Evolutionary conservation across 2,113 vertebrate species (phyloP).

Genomic region (Stegostoma tigrinum): DNA sequence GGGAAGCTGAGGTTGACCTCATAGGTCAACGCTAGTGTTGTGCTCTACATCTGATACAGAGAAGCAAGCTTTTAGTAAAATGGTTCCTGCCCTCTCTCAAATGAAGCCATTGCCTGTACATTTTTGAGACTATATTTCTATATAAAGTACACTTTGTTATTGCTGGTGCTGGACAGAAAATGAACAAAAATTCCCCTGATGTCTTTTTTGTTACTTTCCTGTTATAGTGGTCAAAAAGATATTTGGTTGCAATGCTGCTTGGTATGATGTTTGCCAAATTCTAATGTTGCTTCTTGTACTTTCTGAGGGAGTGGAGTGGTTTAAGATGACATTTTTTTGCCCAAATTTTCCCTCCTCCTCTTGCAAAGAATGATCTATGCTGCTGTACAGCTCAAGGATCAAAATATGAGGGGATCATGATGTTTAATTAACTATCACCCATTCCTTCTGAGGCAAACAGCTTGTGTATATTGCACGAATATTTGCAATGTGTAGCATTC

Average conservation of each 20-base stretch:
- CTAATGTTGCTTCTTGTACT: neutral
- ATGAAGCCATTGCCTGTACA: neutral
- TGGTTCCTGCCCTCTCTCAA: neutral
- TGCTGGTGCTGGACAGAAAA: neutral
- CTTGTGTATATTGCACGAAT: neutral
- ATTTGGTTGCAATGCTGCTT: neutral
- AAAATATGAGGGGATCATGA: neutral
- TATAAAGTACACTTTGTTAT: neutral
- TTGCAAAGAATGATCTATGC: no score
- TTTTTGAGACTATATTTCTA: neutral
- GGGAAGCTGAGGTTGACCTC: constrained; percentile 28
- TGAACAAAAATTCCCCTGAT: neutral
- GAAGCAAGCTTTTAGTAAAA: neutral
- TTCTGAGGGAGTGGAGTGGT: neutral
- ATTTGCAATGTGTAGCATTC: neutral
- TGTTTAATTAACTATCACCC: neutral
- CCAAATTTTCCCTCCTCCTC: neutral
- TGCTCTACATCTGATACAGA: neutral
- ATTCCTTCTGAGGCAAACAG: neutral
- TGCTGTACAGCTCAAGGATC: neutral
- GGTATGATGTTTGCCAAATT: neutral
- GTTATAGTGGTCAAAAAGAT: neutral
- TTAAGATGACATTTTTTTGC: neutral
- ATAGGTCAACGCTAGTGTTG: constrained; percentile 19
- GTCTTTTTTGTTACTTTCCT: neutral